Evolutionary conservation across 2,797 vertebrate genomes (phyloP).

Genomic region (Hapalemur alaotrensis): DNA sequence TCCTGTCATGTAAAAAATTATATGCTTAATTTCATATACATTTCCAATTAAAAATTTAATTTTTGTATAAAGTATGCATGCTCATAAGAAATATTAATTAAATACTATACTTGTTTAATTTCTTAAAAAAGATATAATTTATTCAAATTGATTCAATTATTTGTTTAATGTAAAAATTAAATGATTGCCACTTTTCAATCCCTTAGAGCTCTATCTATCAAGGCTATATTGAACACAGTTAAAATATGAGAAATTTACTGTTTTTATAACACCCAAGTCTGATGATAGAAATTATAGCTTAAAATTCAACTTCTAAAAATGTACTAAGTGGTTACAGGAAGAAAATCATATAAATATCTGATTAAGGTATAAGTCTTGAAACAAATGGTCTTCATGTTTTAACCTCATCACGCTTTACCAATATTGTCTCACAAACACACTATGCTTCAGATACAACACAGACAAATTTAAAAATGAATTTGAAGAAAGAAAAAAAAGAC

Average conservation of each 20-base stretch:
- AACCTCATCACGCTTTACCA: not conserved
- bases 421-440: constrained; percentile 40
- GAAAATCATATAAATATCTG: constrained; percentile 44
- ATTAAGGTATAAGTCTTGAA: constrained; percentile 2
- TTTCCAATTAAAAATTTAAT: not conserved
- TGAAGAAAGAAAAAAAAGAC: not conserved
- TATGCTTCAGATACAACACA: not conserved
- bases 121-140: constrained; percentile 44
- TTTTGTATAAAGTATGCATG: not conserved
- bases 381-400: not conserved
- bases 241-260: not conserved
- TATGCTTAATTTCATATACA: not conserved
- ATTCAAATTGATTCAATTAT: constrained; percentile 7
- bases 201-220: not conserved
- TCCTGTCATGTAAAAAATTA: not conserved
- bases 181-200: not conserved
- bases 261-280: not conserved
- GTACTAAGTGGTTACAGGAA: not conserved
- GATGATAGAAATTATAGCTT: not conserved
- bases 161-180: not conserved
- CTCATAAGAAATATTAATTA: not conserved
- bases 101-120: not conserved
- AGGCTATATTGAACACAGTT: not conserved
- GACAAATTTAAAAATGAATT: not conserved
- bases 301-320: constrained; percentile 22